A percentile compares a stretch with the other conserved stretches of the same genome.
Evolutionary conservation across 2,888 invertebrate genomes (phyloP).

Genomic region (Marasmarcha lunaedactyla): DNA sequence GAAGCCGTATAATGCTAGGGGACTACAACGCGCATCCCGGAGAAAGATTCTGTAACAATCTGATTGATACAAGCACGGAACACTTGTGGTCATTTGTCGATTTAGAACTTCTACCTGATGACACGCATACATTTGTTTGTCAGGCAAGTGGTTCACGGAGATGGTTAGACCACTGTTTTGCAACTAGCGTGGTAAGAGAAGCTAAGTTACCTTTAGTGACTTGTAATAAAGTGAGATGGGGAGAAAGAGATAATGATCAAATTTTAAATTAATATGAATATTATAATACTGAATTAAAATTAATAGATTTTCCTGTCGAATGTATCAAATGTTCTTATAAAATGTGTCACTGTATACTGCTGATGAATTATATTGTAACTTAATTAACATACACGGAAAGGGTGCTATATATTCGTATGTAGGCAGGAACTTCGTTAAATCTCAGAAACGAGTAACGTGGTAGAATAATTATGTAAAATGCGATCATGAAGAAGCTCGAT

Average conservation of each 20-base stretch:
- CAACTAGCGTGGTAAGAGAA: conserved; percentile 1
- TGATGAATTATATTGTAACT: background rate
- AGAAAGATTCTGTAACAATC: background rate
- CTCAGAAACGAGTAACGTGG: background rate
- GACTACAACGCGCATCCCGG: conserved; percentile 3
- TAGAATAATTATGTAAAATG: conserved; percentile 3
- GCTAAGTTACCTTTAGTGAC: background rate
- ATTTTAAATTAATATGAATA: background rate
- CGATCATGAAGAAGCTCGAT: conserved; percentile 1
- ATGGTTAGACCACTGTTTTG: conserved; percentile 3
- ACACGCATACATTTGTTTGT: conserved; percentile 3
- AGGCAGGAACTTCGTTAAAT: background rate
- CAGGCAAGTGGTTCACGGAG: background rate
- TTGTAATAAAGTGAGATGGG: conserved; percentile 1
- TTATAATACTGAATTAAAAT: background rate
- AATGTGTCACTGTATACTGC: background rate
- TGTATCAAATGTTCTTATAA: conserved; percentile 1
- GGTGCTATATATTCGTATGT: background rate
- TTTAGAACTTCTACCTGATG: background rate
- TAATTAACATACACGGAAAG: background rate
- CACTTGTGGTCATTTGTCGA: conserved; percentile 2
- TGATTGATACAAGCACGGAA: background rate
- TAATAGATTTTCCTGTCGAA: background rate
- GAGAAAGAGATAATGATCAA: background rate
- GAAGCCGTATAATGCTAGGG: background rate